Evolutionary conservation across 2,888 invertebrate species (phyloP).

Genomic region (Phragmatobia fuliginosa): DNA sequence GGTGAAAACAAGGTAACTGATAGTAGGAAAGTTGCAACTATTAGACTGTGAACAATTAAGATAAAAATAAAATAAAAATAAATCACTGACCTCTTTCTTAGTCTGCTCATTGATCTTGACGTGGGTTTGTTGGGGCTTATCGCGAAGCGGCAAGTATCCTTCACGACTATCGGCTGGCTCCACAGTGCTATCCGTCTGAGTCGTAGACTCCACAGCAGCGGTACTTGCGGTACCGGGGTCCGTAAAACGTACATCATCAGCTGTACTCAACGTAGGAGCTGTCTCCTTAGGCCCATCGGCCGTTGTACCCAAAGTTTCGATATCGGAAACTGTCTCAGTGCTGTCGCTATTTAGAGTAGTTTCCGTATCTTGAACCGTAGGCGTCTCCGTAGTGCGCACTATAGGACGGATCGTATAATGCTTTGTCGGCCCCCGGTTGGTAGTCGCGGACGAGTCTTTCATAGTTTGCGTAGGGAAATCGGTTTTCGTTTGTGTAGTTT

Average conservation of each 20-base stretch:
- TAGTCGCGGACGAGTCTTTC: slow-evolving; percentile 69
- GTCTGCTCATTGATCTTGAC: slow-evolving; percentile 85
- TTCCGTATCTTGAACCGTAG: slow-evolving; percentile 78
- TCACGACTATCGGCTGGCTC: slow-evolving; percentile 82
- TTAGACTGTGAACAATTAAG: slow-evolving; percentile 79
- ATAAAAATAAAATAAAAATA: slow-evolving; percentile 67
- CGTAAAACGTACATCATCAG: slow-evolving; percentile 70
- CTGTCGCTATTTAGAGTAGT: slow-evolving; percentile 82
- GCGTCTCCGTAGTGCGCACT: slow-evolving; percentile 76
- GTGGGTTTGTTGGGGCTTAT: slow-evolving; percentile 81
- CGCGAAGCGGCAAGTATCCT: slow-evolving; percentile 81
- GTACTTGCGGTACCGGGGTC: slow-evolving; percentile 74
- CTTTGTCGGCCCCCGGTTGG: slow-evolving; percentile 77
- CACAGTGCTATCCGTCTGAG: slow-evolving; percentile 71
- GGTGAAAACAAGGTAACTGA: slow-evolving; percentile 63
- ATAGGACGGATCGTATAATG: slow-evolving; percentile 85
- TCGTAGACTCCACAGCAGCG: slow-evolving; percentile 70
- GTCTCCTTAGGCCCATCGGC: slow-evolving; percentile 69
- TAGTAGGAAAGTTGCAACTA: slow-evolving; percentile 72
- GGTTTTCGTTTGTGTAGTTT: slow-evolving; percentile 72
- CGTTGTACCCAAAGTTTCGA: slow-evolving; percentile 73
- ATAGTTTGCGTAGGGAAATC: slow-evolving; percentile 64
- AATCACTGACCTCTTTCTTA: slow-evolving; percentile 86
- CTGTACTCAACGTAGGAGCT: slow-evolving; percentile 70
- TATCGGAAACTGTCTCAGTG: slow-evolving; percentile 80